phyloP scores from a whole-genome alignment of 2,797 vertebrate species.

The Cyprinella venusta region DNA sequence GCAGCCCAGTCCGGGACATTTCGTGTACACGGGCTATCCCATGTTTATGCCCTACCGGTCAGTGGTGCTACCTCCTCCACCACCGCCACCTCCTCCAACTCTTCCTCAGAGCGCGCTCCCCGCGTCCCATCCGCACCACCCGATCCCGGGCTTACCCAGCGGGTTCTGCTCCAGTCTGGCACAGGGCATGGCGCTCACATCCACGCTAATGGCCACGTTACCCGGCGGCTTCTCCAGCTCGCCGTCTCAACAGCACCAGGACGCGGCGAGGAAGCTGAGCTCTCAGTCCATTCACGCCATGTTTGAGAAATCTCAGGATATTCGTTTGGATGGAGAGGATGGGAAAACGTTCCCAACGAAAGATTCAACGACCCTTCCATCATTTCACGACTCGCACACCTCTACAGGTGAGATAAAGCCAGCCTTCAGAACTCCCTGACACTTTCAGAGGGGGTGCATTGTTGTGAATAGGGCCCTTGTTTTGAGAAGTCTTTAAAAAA shows the following conservation, averaged over 20 bases:
- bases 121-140: conserved; percentile 83
- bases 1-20: conserved; percentile 89
- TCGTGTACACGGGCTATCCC: conserved; percentile 94
- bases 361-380: conserved; percentile 79
- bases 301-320: conserved; percentile 87
- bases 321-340: conserved; percentile 84
- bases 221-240: conserved; percentile 86
- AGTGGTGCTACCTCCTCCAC: conserved; percentile 91
- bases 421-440: neutral
- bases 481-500: neutral
- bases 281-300: conserved; percentile 81
- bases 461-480: neutral
- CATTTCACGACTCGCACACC: conserved; percentile 85
- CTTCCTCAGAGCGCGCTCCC: conserved; percentile 80
- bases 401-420: conserved; percentile 81
- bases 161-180: conserved; percentile 93
- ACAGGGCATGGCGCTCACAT: conserved; percentile 93
- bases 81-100: conserved; percentile 81
- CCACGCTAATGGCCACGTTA: conserved; percentile 92
- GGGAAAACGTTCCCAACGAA: conserved; percentile 85
- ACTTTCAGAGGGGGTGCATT: neutral
- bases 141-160: conserved; percentile 85
- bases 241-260: conserved; percentile 79
- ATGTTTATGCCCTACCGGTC: conserved; percentile 98
- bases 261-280: conserved; percentile 87